These are phyloP conservation scores for Helicoverpa armigera DNA, from an alignment of 1,140 invertebrate genomes.

Conservation along the genomic window DNA sequence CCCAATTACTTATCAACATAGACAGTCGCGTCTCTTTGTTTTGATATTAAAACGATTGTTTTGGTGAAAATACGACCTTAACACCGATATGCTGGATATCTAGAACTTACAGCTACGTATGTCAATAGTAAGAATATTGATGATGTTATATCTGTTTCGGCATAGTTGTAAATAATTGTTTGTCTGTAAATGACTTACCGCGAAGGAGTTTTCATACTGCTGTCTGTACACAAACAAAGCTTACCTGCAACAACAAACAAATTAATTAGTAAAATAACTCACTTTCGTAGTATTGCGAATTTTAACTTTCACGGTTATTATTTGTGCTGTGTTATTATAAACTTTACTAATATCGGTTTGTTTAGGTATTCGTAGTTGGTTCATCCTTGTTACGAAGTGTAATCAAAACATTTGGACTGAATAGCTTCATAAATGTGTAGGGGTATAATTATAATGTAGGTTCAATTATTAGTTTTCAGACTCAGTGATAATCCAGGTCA, in stretches of 20 bases:
- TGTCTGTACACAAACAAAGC: conserved; percentile 19
- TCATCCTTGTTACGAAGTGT: not conserved
- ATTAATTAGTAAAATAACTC: conserved; percentile 49
- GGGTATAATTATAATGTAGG: not conserved
- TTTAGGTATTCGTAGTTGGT: not conserved
- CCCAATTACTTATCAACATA: conserved; percentile 75
- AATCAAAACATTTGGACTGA: conserved; percentile 29
- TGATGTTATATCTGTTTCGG: not conserved
- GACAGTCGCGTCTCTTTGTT: conserved; percentile 62
- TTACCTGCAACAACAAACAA: conserved; percentile 62
- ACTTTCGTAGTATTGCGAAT: not conserved
- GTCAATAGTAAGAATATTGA: not conserved
- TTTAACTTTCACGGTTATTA: not conserved
- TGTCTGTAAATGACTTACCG: conserved; percentile 6
- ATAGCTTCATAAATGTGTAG: conserved; percentile 8
- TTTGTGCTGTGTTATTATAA: not conserved
- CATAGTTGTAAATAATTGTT: not conserved
- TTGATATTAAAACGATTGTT: conserved; percentile 52
- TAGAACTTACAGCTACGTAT: not conserved
- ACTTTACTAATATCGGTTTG: conserved; percentile 26
- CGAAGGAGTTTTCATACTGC: not conserved
- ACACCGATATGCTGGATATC: conserved; percentile 39
- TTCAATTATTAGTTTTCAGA: not conserved
- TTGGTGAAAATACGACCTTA: conserved; percentile 59
- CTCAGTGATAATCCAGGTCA: not conserved